These are phyloP conservation scores for Palaemon carinicauda DNA, from an alignment of 1,140 invertebrate species.

Conservation along the genomic window DNA sequence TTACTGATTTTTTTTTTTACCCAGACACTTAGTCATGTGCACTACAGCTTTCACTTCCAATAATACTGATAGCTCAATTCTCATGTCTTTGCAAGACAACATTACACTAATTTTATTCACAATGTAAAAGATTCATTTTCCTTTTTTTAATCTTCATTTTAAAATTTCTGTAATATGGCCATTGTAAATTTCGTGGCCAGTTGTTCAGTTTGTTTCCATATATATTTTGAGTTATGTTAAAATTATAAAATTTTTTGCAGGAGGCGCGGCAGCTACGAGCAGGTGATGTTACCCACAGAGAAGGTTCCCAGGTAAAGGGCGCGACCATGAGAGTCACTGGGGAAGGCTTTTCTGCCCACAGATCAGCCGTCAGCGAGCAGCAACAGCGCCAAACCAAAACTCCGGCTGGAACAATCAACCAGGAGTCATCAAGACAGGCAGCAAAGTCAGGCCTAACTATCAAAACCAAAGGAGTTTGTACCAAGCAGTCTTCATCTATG, in stretches of 20 bases:
- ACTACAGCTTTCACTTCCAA: too few species aligned
- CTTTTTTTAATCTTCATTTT: too few species aligned
- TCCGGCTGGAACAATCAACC: slow-evolving; percentile 78
- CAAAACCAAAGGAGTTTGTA: slow-evolving; percentile 74
- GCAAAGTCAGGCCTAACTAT: slow-evolving; percentile 78
- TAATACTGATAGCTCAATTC: too few species aligned
- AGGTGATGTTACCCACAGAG: slow-evolving; percentile 83
- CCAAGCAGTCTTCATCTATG: slow-evolving; percentile 57
- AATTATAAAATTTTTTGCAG: slow-evolving; percentile 50
- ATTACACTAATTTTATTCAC: too few species aligned
- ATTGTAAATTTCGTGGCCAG: too few species aligned
- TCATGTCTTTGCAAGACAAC: too few species aligned
- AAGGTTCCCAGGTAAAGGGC: slow-evolving; percentile 77
- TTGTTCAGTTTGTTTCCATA: too few species aligned
- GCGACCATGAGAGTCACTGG: slow-evolving; percentile 83
- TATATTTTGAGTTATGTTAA: background rate
- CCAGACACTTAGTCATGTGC: too few species aligned
- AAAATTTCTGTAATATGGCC: too few species aligned
- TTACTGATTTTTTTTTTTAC: too few species aligned
- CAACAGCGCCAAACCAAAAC: slow-evolving; percentile 85
- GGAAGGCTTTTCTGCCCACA: slow-evolving; percentile 84
- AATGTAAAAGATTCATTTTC: too few species aligned
- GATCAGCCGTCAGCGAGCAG: slow-evolving; percentile 81
- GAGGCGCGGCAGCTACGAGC: slow-evolving; percentile 74
- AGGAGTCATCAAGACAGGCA: slow-evolving; percentile 77